These are phyloP conservation scores for Mirounga angustirostris DNA, from an alignment of 2,113 vertebrate species.

Conservation along the genomic window DNA sequence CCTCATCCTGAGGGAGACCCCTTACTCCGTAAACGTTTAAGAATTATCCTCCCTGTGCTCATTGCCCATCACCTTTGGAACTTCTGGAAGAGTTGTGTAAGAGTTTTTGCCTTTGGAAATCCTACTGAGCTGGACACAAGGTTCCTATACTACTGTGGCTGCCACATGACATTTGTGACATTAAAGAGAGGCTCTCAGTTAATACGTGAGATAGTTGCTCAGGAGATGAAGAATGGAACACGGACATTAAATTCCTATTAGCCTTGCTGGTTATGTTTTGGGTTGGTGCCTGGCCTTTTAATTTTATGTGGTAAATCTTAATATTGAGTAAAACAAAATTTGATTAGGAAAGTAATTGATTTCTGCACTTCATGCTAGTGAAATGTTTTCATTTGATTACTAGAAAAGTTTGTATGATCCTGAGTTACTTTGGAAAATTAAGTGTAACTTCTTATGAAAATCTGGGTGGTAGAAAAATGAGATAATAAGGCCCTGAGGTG, in stretches of 20 bases:
- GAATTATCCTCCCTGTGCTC: neutral
- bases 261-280: too few relatives aligned
- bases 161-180: neutral
- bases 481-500: neutral
- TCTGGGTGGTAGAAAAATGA: neutral
- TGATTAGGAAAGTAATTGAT: neutral
- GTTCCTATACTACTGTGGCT: neutral
- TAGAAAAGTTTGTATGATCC: neutral
- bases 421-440: slow-evolving; percentile 26
- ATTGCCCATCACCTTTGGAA: neutral
- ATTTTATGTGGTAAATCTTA: neutral
- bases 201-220: accelerated
- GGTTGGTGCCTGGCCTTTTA: neutral
- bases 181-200: neutral
- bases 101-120: neutral
- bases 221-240: neutral
- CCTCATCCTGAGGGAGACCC: neutral
- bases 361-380: neutral
- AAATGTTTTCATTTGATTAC: neutral
- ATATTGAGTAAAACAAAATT: neutral
- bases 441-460: neutral
- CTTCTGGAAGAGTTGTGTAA: neutral
- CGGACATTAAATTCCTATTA: accelerated
- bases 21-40: neutral
- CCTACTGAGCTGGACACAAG: neutral